Conservation (phyloP, 2,888 invertebrate species). For the Amorpha juglandis region DNA sequence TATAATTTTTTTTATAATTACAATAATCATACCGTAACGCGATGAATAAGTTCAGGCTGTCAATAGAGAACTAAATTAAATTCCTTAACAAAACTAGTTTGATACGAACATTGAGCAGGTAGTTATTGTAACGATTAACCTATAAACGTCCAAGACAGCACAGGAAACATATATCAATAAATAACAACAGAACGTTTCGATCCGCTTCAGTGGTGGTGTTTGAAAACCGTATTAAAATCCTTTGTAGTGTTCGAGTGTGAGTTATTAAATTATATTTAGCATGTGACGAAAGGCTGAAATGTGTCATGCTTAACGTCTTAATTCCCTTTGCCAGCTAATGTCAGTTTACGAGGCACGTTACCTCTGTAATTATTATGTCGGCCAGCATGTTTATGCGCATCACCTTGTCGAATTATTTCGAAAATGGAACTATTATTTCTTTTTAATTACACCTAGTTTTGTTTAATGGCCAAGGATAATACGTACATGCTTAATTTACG, state of each 20-base stretch:
- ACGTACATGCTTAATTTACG: neutral
- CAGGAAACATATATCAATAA: conserved; percentile 56
- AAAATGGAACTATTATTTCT: conserved; percentile 12
- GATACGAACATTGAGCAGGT: neutral
- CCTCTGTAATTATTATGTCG: conserved; percentile 15
- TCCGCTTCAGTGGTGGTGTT: conserved; percentile 48
- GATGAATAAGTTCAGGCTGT: neutral
- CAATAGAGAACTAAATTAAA: conserved; percentile 11
- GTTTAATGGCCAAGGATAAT: conserved; percentile 4
- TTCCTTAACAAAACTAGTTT: conserved; percentile 4
- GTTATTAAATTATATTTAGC: conserved; percentile 60
- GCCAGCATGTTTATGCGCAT: neutral
- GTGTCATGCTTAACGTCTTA: conserved; percentile 61
- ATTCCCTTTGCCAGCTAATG: conserved; percentile 49
- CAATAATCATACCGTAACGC: neutral
- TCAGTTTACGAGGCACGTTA: conserved; percentile 17
- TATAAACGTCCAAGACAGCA: conserved; percentile 21
- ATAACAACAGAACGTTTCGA: conserved; percentile 42
- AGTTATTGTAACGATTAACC: conserved; percentile 18
- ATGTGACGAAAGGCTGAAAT: conserved; percentile 46
- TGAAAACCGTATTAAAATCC: conserved; percentile 49
- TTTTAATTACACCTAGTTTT: neutral
- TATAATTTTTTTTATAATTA: neutral
- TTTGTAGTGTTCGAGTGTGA: conserved; percentile 44
- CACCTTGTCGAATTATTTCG: conserved; percentile 13